Conservation (phyloP, 2,888 invertebrate species). For the Idaea aversata region DNA sequence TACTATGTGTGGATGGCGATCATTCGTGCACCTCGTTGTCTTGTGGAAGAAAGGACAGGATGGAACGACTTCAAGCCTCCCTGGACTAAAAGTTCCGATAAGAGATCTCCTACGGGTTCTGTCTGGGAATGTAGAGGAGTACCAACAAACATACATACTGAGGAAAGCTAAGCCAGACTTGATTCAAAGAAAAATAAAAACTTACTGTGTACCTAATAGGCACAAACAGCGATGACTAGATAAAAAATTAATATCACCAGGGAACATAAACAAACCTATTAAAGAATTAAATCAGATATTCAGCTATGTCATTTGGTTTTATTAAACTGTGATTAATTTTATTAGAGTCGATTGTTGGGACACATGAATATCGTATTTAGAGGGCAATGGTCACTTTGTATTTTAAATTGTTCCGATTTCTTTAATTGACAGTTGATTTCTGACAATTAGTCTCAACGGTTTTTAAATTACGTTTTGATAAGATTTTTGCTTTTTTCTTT, state of each 20-base stretch:
- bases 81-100: too few species aligned
- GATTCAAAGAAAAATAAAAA: too few species aligned
- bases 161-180: too few species aligned
- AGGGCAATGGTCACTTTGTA: constrained; percentile 14
- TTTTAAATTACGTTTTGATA: not conserved
- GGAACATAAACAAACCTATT: constrained; percentile 28
- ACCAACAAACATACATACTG: too few species aligned
- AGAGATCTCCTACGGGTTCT: too few species aligned
- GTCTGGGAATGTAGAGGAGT: too few species aligned
- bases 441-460: not conserved
- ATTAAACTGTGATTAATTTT: constrained; percentile 21
- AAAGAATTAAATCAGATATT: constrained; percentile 27
- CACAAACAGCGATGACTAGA: not conserved
- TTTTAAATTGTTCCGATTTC: constrained; percentile 19
- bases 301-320: constrained; percentile 31
- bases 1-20: too few species aligned
- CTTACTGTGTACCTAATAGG: too few species aligned
- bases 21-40: too few species aligned
- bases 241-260: not conserved
- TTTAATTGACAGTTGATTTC: not conserved
- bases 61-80: too few species aligned
- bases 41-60: too few species aligned
- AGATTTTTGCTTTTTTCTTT: too few species aligned
- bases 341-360: constrained; percentile 18
- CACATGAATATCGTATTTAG: constrained; percentile 25